Base-by-base conservation (phyloP, 2,888 invertebrate genomes). In the Gari tellinella region DNA sequence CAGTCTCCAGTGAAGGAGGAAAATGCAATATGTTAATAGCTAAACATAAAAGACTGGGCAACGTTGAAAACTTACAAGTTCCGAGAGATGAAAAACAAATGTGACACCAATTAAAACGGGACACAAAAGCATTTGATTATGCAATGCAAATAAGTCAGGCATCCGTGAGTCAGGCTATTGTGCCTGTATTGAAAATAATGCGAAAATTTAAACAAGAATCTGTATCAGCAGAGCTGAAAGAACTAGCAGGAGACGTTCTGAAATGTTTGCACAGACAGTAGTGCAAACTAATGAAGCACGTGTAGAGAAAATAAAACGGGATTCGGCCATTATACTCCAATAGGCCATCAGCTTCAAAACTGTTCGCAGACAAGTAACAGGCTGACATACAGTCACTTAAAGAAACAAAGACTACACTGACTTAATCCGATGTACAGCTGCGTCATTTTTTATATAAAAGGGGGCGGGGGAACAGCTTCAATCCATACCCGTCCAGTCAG, bases 301-400 rank as follows among this genome's bases (percentile, higher is more conserved):
- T n/a, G 21, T 49, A 15, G 65, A 58, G 15, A 57, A 23, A 26
- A 52, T 66, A 15, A 58, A 51, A 43, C 57, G n/a, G 21, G 66
- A 58, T 25, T 19, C 21, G 38, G 40, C 37, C 58, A 3, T n/a
- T 66, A 14, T 66, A 58, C 21, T 17, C 38, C 15, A 43, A 57
- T 19, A 37, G 15, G 21, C 52, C 58, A 21, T 66, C 66, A n/a
- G 52, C 57, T 10, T 51, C 66, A 31, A 51, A 58, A 14, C 21
- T 66, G 17, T 51, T 66, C 19, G 66, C 51, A 10, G 66, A 51
- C 51, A 58, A 52, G 4, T 38, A 58, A 12, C 51, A 57, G 17
- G 58, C 48, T 14, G 48, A 55, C n/a, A 45, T 48, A 7, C 25
- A 58, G 45, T 31, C 5, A 17, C 21, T 56, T 19, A 38, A 57